A percentile compares a stretch with the other conserved stretches of the same genome.
Evolutionary conservation across 2,888 invertebrate genomes (phyloP).

Genomic region (Cartodere bifasciata): DNA sequence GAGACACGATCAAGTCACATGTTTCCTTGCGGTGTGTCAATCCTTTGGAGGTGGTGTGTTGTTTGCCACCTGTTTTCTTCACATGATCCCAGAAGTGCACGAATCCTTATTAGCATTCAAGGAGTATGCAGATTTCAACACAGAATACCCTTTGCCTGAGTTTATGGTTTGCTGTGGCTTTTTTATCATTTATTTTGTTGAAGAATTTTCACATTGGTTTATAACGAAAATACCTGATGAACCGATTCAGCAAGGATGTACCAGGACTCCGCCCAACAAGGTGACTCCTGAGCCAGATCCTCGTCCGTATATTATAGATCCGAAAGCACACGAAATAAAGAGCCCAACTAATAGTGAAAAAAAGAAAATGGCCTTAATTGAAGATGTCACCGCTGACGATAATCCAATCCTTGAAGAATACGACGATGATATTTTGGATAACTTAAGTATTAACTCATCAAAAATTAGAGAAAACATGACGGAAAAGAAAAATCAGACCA

Average conservation of each 20-base stretch:
- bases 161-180: conserved; percentile 40
- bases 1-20: conserved; percentile 27
- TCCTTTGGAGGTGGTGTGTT: conserved; percentile 44
- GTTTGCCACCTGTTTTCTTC: conserved; percentile 44
- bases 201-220: conserved; percentile 37
- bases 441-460: conserved; percentile 16
- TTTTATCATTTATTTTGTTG: conserved; percentile 41
- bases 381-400: conserved; percentile 3
- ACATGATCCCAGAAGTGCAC: conserved; percentile 43
- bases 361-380: conserved; percentile 1
- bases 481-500: conserved; percentile 16
- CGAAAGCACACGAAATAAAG: no score
- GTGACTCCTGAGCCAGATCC: no score
- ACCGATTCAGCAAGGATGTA: no score
- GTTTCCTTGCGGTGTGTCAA: conserved; percentile 31
- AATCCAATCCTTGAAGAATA: conserved; percentile 4
- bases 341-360: no score
- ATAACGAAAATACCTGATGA: conserved; percentile 24
- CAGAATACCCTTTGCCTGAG: conserved; percentile 37
- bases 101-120: conserved; percentile 32
- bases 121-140: conserved; percentile 21
- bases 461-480: conserved; percentile 19
- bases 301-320: no score
- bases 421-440: conserved; percentile 10
- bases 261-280: conserved; percentile 13